A percentile compares a stretch with the other conserved stretches of the same genome.
These are phyloP conservation scores for Pseudoips prasinana DNA, from an alignment of 2,888 invertebrate genomes.

Conservation along the genomic window DNA sequence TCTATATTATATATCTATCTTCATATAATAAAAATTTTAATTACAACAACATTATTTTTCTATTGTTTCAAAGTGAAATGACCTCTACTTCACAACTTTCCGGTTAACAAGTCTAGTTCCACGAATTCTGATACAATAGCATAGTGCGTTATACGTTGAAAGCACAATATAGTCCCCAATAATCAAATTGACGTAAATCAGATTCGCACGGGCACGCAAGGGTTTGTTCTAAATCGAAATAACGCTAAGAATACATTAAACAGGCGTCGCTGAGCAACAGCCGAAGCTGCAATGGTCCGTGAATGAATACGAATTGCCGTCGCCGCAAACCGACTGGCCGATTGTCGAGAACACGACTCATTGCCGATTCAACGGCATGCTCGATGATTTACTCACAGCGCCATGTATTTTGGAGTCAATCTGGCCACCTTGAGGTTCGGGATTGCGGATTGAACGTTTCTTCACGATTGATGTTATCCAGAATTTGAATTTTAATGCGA, in stretches of 20 bases:
- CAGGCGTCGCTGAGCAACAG: slow-evolving; percentile 40
- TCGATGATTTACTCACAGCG: slow-evolving; percentile 55
- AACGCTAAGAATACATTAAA: slow-evolving; percentile 51
- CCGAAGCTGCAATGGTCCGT: slow-evolving; percentile 47
- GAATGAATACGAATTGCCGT: slow-evolving; percentile 68
- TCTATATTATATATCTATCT: too few species aligned
- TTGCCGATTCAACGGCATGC: slow-evolving; percentile 54
- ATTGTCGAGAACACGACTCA: slow-evolving; percentile 73
- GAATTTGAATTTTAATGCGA: neutral
- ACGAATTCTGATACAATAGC: too few species aligned
- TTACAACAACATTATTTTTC: too few species aligned
- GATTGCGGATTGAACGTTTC: neutral
- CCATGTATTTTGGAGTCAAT: slow-evolving; percentile 41
- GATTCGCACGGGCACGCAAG: slow-evolving; percentile 8
- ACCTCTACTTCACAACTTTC: too few species aligned
- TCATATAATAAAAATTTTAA: too few species aligned
- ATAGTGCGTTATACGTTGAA: too few species aligned
- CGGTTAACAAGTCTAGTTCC: too few species aligned
- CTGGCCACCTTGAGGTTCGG: slow-evolving; percentile 22
- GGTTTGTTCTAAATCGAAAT: slow-evolving; percentile 60
- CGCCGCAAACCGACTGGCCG: slow-evolving; percentile 68
- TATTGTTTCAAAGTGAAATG: too few species aligned
- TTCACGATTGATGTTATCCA: neutral
- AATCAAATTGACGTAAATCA: slow-evolving; percentile 11
- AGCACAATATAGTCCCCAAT: too few species aligned